phyloP scores from a whole-genome alignment of 2,113 vertebrate species.

The Anarrhichthys ocellatus region DNA sequence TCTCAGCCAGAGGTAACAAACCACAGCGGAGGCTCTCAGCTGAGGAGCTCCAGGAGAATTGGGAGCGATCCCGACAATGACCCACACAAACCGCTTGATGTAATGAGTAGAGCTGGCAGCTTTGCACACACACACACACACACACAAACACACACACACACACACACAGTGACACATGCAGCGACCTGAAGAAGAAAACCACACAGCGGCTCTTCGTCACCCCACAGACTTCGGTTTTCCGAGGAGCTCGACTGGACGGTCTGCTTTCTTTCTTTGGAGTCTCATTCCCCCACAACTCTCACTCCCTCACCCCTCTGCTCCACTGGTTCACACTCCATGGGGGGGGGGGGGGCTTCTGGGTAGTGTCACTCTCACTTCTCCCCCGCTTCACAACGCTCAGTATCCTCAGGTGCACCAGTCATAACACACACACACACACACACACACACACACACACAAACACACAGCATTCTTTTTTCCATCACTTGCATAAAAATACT shows the following conservation, averaged over 20 bases:
- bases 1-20: conserved; percentile 1
- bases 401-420: conserved; percentile 71
- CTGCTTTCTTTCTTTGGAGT: conserved; percentile 29
- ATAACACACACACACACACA: conserved; percentile 33
- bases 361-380: conserved; percentile 71
- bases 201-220: conserved; percentile 37
- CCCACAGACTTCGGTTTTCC: conserved; percentile 20
- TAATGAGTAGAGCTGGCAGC: too few species aligned
- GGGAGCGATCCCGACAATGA: not conserved
- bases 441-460: conserved; percentile 15
- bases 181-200: conserved; percentile 21
- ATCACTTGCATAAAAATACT: conserved; percentile 69
- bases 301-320: conserved; percentile 34
- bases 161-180: conserved; percentile 17
- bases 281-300: conserved; percentile 16
- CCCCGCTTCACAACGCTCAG: conserved; percentile 39
- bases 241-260: not conserved
- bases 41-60: conserved; percentile 42
- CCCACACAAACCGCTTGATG: too few species aligned
- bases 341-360: conserved; percentile 55
- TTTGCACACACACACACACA: conserved; percentile 14
- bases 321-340: conserved; percentile 20
- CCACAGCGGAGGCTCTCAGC: not conserved
- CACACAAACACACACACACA: conserved; percentile 35
- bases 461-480: conserved; percentile 57